A percentile compares a stretch with the other conserved stretches of the same genome.
phyloP scores from a whole-genome alignment of 2,113 vertebrate species.

The Coregonus clupeaformis region DNA sequence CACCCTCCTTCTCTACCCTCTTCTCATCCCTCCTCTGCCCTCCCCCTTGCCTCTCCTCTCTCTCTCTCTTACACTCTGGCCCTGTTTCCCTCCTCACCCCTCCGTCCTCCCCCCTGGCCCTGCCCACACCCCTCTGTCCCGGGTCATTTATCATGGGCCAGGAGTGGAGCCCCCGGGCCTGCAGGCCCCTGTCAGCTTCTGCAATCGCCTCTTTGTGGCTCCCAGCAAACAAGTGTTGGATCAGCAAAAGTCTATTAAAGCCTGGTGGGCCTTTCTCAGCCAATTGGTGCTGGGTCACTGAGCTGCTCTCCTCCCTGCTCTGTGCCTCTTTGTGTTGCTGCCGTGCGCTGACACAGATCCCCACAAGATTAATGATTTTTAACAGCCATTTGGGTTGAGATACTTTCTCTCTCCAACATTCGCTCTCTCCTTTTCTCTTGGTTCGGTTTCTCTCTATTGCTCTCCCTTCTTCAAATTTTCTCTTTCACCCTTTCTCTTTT shows the following conservation, averaged over 20 bases:
- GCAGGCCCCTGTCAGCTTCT: conserved; percentile 85
- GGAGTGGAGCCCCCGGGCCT: conserved; percentile 81
- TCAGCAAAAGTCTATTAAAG: conserved; percentile 99
- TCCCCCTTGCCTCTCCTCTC: conserved; percentile 1
- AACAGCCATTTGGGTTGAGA: conserved; percentile 69
- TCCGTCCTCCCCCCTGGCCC: neutral
- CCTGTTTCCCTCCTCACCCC: neutral
- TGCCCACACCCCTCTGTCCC: conserved; percentile 14
- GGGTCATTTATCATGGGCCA: conserved; percentile 91
- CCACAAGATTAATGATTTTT: conserved; percentile 98
- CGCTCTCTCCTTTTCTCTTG: conserved; percentile 17
- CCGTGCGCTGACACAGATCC: conserved; percentile 86
- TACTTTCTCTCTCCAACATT: conserved; percentile 33
- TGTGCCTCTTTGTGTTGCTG: conserved; percentile 80
- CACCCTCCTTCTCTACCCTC: neutral
- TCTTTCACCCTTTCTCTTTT: conserved; percentile 4
- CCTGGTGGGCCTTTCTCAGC: conserved; percentile 98
- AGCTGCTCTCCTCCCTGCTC: conserved; percentile 95
- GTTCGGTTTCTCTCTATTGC: conserved; percentile 7
- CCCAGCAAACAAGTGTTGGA: conserved; percentile 99
- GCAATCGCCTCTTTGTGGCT: conserved; percentile 97
- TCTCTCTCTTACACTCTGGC: neutral
- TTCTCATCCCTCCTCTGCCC: neutral
- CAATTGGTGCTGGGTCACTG: conserved; percentile 99
- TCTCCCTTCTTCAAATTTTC: neutral